Percentiles rank a stretch among this genome's conserved stretches.
Conservation (phyloP, 2,797 vertebrate species). For the Pipistrellus nathusii region DNA sequence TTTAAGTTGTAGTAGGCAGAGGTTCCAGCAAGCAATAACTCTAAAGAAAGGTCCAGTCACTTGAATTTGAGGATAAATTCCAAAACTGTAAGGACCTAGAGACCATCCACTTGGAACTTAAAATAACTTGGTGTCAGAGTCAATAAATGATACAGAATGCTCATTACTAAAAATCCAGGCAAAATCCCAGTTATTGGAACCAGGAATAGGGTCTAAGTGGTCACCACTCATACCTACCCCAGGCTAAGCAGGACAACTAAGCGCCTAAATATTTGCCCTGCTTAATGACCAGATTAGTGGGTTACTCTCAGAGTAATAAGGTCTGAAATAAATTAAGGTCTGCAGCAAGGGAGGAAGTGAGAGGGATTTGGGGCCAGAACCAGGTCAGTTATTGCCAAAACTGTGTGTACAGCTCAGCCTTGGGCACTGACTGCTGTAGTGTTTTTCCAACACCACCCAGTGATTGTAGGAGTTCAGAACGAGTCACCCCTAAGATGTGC, state of each 20-base stretch:
- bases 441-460: background rate
- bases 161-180: background rate
- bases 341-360: background rate
- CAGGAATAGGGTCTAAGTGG: background rate
- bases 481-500: background rate
- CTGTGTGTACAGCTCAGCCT: background rate
- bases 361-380: background rate
- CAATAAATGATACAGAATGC: background rate
- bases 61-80: background rate
- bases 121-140: background rate
- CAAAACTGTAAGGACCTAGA: background rate
- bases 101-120: background rate
- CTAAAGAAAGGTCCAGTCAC: conserved; percentile 5
- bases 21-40: conserved; percentile 10
- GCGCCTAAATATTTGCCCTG: background rate
- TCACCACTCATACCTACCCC: background rate
- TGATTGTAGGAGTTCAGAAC: background rate
- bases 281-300: conserved; percentile 15
- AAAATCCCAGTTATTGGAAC: conserved; percentile 12
- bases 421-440: background rate
- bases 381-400: conserved; percentile 48
- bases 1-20: background rate
- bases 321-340: background rate
- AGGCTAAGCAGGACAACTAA: conserved; percentile 6
- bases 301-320: background rate